Evolutionary conservation across 2,888 invertebrate genomes (phyloP), one percentile per base, ranked within the genome.

Genomic region (Auanema sp.): DNA sequence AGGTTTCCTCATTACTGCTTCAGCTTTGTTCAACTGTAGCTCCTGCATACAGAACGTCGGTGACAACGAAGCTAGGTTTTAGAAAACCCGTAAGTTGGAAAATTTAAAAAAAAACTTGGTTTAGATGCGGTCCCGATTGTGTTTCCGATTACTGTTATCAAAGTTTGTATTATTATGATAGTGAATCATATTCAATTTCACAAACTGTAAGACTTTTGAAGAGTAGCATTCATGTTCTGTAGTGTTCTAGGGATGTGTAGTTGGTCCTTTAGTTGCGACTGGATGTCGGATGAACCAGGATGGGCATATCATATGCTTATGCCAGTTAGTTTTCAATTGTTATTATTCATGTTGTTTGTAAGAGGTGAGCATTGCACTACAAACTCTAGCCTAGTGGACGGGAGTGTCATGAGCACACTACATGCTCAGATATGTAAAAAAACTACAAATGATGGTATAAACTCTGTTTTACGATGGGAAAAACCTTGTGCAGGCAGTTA

Each of bases 241-340:
- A 33, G 33, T 33, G 3, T 18, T 57, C 33, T 18, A 68, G 60
- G 72, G 72, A 24, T 72, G 72, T 44, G 55, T 72, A 0, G 63
- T 72, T 25, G 72, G 72, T 4, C 59, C 69, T 18, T 5, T 59
- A 1, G 44, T 63, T 25, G 25, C 69, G 18, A 60, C 59, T 40
- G 72, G 72, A 11, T 72, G 72, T 60, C 58, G 72, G 24, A 50
- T 66, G 40, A 72, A 72, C 57, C 66, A 69, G 51, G 58, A 69
- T 53, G 72, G 72, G 47, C 67, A 72, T 50, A 49, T 67, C 10
- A 65, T 72, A 24, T 72, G 72, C 41, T 64, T 72, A 11, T 72
- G 72, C 63, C 41, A 62, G 63, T 57, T 65, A 69, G 66, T 33
- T 33, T 3, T 33, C 33, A 33, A 3, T 33, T 69, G 18, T 42